Evolutionary conservation across 2,113 vertebrate genomes (phyloP), one percentile per base, ranked within the genome.

Genomic region (Neodontobutis hainanensis): DNA sequence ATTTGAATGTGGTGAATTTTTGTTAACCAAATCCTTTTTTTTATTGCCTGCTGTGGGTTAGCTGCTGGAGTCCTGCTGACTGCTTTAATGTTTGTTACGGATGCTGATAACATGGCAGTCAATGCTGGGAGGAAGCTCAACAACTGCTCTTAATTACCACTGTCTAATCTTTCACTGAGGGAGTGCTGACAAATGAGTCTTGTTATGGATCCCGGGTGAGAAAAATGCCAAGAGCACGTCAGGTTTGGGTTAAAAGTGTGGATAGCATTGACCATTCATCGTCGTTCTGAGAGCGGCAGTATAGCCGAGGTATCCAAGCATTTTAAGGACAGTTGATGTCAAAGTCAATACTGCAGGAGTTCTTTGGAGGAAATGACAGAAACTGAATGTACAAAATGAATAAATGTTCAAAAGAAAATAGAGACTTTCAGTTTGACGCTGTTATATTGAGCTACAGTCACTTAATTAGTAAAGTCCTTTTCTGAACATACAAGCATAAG

Each of bases 91-190:
- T 27, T 51, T 42, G 56, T 76, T 53, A 61, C 8, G 0, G 45
- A 58, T 49, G 50, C 63, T 69, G 60, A 81, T 50, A 65, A 65
- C 47, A 42, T 63, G 53, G 64, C 8, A 0, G 57, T 56, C 65
- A 74, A 27, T 44, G 53, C 46, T 52, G 15, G 19, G 11, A 14
- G 9, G 48, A 48, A 61, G 74, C 5, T 46, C 61, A 53, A 49
- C 59, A 69, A 48, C 72, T 19, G 58, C 56, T 63, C 62, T 75
- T 70, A 69, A 85, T 55, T 63, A 75, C 60, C 60, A n/a, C 48
- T 55, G 46, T 60, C 59, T 70, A 52, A 15, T 69, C 38, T 68
- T 59, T 51, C 27, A 63, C 70, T 36, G 36, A n/a, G 10, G 40
- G 12, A 32, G 53, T 27, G 50, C 59, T 77, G 71, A 62, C 40